phyloP scores from a whole-genome alignment of 2,888 invertebrate genomes.

The Limnephilus marmoratus region DNA sequence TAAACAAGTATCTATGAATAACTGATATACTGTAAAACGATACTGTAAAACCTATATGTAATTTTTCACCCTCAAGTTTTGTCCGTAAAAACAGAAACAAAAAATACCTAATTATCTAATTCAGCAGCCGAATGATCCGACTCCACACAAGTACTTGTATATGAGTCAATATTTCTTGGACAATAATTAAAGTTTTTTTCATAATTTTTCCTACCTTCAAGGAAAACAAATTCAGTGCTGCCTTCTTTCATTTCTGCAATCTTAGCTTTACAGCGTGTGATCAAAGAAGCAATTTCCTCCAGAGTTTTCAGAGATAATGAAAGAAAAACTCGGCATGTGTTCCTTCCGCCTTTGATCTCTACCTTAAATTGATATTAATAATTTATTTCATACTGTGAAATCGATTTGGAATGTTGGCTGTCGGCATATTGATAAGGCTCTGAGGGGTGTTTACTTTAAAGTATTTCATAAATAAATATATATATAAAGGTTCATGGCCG shows the following conservation, averaged over 20 bases:
- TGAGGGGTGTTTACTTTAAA: neutral
- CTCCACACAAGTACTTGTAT: no score
- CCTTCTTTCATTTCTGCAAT: neutral
- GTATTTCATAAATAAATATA: neutral
- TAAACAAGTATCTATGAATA: no score
- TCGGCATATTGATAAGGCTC: neutral
- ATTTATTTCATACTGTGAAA: neutral
- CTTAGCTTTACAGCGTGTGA: slow-evolving; percentile 17
- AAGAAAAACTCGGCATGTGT: slow-evolving; percentile 37
- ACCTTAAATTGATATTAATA: slow-evolving; percentile 21
- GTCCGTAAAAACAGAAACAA: no score
- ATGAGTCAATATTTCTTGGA: neutral
- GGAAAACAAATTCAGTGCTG: neutral
- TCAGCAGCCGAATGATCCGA: neutral
- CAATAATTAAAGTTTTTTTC: neutral
- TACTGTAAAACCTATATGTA: no score
- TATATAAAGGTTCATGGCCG: neutral
- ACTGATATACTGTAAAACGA: no score
- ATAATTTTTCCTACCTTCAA: neutral
- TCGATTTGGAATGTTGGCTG: neutral
- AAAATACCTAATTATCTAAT: neutral
- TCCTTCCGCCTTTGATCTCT: slow-evolving; percentile 34
- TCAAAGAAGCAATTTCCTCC: slow-evolving; percentile 34
- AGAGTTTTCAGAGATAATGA: slow-evolving; percentile 24
- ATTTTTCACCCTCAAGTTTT: no score